These are phyloP conservation scores for Eupithecia inturbata DNA, from an alignment of 2,888 invertebrate genomes.

Conservation along the genomic window DNA sequence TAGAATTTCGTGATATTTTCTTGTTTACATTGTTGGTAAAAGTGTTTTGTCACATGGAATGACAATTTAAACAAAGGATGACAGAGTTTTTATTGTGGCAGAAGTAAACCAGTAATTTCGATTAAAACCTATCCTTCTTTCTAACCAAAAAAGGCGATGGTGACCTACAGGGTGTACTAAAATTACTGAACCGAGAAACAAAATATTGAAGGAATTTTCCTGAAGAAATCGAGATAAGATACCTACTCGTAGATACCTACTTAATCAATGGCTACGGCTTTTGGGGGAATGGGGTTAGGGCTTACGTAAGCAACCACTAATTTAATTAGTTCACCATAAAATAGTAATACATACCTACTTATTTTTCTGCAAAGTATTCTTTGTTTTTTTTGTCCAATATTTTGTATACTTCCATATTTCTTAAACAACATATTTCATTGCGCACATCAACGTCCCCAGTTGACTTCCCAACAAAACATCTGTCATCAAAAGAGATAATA, in stretches of 20 bases:
- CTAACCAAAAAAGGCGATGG: not conserved
- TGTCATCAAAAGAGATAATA: slow-evolving; percentile 33
- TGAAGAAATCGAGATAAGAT: not conserved
- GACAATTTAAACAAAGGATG: not conserved
- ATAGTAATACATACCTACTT: too few species aligned
- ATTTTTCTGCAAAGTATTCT: too few species aligned
- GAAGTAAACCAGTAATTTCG: not conserved
- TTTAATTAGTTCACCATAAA: too few species aligned
- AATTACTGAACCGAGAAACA: not conserved
- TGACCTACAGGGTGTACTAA: not conserved
- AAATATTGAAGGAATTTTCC: not conserved
- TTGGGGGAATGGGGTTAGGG: not conserved
- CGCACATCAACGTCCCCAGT: not conserved
- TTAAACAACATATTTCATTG: not conserved
- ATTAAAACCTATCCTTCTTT: not conserved
- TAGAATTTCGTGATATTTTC: not conserved
- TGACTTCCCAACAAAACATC: slow-evolving; percentile 15
- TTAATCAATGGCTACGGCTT: not conserved
- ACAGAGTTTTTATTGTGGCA: not conserved
- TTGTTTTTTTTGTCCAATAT: too few species aligned
- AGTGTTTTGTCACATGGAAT: not conserved
- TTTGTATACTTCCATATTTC: too few species aligned
- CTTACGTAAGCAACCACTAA: not conserved
- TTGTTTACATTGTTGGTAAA: not conserved
- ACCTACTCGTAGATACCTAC: too few species aligned